Conservation (phyloP, 2,888 invertebrate genomes). For the Eupelmus urozonus region DNA sequence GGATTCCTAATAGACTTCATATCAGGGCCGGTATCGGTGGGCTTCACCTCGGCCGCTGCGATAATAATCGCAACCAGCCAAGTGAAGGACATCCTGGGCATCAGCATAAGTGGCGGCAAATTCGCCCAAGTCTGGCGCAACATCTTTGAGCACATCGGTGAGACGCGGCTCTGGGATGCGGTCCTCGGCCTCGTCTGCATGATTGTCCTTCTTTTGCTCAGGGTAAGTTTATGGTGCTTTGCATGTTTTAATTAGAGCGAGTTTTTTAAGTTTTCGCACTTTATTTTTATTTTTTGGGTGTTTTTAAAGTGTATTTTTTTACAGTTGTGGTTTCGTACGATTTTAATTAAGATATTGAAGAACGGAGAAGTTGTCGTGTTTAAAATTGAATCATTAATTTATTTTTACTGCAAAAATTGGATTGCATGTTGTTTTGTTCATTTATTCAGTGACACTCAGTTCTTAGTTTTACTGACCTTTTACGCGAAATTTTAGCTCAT, state of each 20-base stretch:
- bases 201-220: conserved; percentile 82
- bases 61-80: conserved; percentile 90
- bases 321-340: too few relatives aligned
- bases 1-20: conserved; percentile 91
- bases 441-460: not conserved
- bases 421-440: not conserved
- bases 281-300: not conserved
- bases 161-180: conserved; percentile 85
- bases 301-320: too few relatives aligned
- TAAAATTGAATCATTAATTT: not conserved
- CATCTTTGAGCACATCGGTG: conserved; percentile 84
- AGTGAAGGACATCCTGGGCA: conserved; percentile 86
- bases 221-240: too few relatives aligned
- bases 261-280: not conserved
- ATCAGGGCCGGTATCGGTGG: conserved; percentile 89
- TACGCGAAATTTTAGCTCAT: too few relatives aligned
- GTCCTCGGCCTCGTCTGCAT: conserved; percentile 85
- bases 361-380: too few relatives aligned
- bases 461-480: not conserved
- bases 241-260: too few relatives aligned
- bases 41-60: conserved; percentile 90
- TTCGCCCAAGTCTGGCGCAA: conserved; percentile 86
- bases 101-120: conserved; percentile 84
- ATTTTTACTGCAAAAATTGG: not conserved
- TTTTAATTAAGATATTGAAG: too few relatives aligned